A percentile compares a stretch with the other conserved stretches of the same genome.
phyloP scores from a whole-genome alignment of 2,113 vertebrate genomes.

The Felis chaus region DNA sequence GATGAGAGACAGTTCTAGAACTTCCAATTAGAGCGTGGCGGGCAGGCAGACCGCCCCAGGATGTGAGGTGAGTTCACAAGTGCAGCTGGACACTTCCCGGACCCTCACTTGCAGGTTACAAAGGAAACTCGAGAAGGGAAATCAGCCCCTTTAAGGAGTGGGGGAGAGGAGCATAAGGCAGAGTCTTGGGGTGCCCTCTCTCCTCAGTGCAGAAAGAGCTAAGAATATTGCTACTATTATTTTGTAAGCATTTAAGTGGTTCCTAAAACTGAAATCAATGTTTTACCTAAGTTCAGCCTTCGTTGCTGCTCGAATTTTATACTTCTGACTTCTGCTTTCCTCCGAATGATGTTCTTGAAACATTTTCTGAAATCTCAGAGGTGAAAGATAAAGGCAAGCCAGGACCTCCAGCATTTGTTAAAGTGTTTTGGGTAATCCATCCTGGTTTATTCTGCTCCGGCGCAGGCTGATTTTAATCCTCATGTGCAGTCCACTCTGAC shows the following conservation, averaged over 20 bases:
- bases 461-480: conserved; percentile 78
- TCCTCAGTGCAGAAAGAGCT: neutral
- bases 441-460: conserved; percentile 67
- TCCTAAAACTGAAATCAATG: conserved; percentile 32
- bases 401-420: conserved; percentile 65
- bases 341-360: conserved; percentile 47
- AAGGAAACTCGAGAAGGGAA: neutral
- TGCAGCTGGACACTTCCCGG: neutral
- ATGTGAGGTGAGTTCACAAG: neutral
- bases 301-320: neutral
- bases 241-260: neutral
- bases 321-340: conserved; percentile 41
- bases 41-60: neutral
- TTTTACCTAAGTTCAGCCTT: conserved; percentile 35
- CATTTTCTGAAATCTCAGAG: conserved; percentile 67
- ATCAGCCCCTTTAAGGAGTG: neutral
- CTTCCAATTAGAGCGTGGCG: neutral
- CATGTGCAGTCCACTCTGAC: conserved; percentile 68
- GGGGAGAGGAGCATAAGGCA: neutral
- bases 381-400: conserved; percentile 41
- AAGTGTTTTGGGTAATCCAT: conserved; percentile 74
- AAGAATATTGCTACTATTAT: neutral
- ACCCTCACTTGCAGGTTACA: neutral
- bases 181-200: neutral
- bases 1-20: neutral